phyloP scores from a whole-genome alignment of 1,140 invertebrate genomes.

The Drosophila auraria region DNA sequence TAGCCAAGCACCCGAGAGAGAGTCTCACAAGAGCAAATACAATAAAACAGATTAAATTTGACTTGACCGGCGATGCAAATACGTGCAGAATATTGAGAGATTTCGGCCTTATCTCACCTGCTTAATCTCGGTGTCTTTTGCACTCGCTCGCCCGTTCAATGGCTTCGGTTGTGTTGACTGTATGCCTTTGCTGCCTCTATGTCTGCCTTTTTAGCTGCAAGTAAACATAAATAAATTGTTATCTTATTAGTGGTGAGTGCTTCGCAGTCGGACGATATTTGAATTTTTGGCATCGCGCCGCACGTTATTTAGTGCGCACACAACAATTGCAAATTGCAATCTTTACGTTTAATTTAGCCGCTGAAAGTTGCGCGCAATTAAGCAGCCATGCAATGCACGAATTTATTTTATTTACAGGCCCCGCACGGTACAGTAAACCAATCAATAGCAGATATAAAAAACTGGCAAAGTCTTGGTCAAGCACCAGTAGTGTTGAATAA shows the following conservation, averaged over 20 bases:
- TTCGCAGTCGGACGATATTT: constrained; percentile 23
- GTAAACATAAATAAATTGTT: constrained; percentile 54
- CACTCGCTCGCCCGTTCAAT: constrained; percentile 9
- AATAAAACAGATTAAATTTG: constrained; percentile 43
- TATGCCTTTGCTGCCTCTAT: constrained; percentile 2
- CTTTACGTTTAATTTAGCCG: constrained; percentile 62
- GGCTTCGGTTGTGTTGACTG: constrained; percentile 1
- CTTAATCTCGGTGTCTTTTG: constrained; percentile 12
- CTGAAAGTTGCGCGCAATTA: constrained; percentile 58
- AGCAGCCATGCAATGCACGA: constrained; percentile 61
- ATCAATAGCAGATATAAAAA: not conserved
- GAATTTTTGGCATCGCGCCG: constrained; percentile 36
- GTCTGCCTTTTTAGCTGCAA: constrained; percentile 30
- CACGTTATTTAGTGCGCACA: constrained; percentile 43
- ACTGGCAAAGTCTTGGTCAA: not conserved
- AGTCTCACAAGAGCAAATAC: constrained; percentile 37
- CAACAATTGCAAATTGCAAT: constrained; percentile 58
- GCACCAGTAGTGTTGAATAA: not conserved
- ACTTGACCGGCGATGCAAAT: constrained; percentile 13
- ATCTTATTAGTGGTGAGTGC: constrained; percentile 58
- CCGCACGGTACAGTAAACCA: not conserved
- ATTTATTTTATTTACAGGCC: constrained; percentile 36
- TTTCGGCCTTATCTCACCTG: constrained; percentile 32
- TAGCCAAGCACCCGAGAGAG: constrained; percentile 6
- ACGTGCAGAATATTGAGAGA: constrained; percentile 40